Conservation (phyloP, 2,113 vertebrate species). For the Ancistrus triradiatus region DNA sequence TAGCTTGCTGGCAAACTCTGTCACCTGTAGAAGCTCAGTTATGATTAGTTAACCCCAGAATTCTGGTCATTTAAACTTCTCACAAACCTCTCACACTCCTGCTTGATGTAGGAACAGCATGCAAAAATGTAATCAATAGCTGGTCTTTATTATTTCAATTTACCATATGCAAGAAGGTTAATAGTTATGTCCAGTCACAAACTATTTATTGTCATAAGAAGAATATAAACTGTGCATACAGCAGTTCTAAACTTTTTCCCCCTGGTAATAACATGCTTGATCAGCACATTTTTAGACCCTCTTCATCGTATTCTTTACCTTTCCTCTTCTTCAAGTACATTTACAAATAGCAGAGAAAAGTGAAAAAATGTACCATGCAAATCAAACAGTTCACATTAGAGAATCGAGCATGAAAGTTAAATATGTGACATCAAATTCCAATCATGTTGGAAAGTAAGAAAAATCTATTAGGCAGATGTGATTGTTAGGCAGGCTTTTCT, state of each 20-base stretch:
- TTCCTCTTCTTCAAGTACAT: no score
- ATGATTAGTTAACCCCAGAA: slow-evolving; percentile 88
- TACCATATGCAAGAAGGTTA: slow-evolving; percentile 74
- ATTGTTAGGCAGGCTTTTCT: slow-evolving; percentile 47
- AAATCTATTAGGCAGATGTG: slow-evolving; percentile 57
- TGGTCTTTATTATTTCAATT: slow-evolving; percentile 82
- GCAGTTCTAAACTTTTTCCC: slow-evolving; percentile 32
- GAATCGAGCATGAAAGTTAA: slow-evolving; percentile 23
- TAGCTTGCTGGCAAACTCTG: slow-evolving; percentile 91
- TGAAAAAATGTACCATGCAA: no score
- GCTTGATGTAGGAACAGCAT: slow-evolving; percentile 84
- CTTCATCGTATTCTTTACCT: no score
- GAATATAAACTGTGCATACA: slow-evolving; percentile 12
- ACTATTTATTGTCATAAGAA: slow-evolving; percentile 69
- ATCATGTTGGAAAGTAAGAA: slow-evolving; percentile 41
- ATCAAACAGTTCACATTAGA: neutral
- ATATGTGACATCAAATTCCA: slow-evolving; percentile 35
- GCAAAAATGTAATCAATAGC: slow-evolving; percentile 85
- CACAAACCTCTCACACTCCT: slow-evolving; percentile 79
- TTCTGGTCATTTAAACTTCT: slow-evolving; percentile 79
- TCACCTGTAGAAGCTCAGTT: slow-evolving; percentile 87
- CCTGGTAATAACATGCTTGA: neutral
- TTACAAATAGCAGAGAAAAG: no score
- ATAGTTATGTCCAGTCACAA: slow-evolving; percentile 74
- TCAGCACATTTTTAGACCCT: no score